phyloP scores from a whole-genome alignment of 1,140 invertebrate genomes.

The Papilio aristodemus region DNA sequence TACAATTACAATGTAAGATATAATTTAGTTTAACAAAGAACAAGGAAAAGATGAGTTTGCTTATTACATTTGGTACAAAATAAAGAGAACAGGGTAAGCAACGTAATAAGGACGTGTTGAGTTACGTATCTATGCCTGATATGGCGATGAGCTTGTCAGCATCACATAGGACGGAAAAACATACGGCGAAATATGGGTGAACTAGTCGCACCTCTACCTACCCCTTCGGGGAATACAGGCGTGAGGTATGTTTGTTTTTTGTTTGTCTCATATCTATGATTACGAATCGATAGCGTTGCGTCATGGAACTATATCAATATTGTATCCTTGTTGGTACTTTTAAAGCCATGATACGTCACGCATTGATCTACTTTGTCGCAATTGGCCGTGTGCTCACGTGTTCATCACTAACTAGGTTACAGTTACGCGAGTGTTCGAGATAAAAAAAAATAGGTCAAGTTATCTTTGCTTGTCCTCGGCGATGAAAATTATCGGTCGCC shows the following conservation, averaged over 20 bases:
- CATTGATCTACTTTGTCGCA: slow-evolving; percentile 55
- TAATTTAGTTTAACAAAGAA: not conserved
- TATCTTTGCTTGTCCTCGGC: slow-evolving; percentile 76
- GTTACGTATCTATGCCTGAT: not conserved
- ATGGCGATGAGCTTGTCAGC: too few species aligned
- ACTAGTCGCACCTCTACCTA: too few species aligned
- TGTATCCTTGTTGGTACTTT: slow-evolving; percentile 38
- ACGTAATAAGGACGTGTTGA: not conserved
- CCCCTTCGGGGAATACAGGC: too few species aligned
- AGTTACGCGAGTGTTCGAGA: slow-evolving; percentile 68
- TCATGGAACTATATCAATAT: slow-evolving; percentile 36
- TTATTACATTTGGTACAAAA: not conserved
- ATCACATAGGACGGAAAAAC: too few species aligned
- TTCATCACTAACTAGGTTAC: slow-evolving; percentile 68
- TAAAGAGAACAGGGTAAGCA: slow-evolving; percentile 5
- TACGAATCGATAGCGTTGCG: slow-evolving; percentile 33
- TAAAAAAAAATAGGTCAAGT: slow-evolving; percentile 80
- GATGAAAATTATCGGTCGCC: slow-evolving; percentile 69
- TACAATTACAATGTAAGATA: not conserved
- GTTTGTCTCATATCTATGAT: not conserved
- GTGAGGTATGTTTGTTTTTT: too few species aligned
- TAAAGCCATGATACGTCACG: slow-evolving; percentile 41
- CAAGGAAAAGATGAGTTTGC: not conserved
- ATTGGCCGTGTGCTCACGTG: slow-evolving; percentile 63
- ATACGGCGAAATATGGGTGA: too few species aligned